Evolutionary conservation across 2,113 vertebrate species (phyloP).

Genomic region (Leptosomus discolor): DNA sequence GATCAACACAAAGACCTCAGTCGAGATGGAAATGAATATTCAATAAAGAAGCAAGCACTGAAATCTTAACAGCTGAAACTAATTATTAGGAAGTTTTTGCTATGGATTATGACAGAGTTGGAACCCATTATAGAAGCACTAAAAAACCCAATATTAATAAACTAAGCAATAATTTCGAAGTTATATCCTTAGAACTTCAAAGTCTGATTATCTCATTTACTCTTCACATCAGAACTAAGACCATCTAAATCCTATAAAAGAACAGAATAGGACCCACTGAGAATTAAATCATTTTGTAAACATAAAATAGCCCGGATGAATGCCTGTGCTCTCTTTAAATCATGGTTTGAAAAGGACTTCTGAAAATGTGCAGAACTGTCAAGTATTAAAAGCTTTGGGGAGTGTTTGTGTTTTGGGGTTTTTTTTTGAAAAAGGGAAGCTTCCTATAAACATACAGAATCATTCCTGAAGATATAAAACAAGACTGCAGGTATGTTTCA

Average conservation of each 20-base stretch:
- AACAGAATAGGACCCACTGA: background rate
- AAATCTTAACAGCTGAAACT: background rate
- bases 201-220: background rate
- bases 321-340: background rate
- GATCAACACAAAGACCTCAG: background rate
- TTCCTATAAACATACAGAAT: background rate
- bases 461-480: background rate
- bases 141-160: background rate
- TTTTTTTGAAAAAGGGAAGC: background rate
- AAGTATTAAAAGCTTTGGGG: background rate
- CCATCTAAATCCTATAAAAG: background rate
- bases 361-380: background rate
- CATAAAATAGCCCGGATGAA: background rate
- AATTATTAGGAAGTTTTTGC: background rate
- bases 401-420: background rate
- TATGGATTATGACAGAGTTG: background rate
- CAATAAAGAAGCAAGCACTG: background rate
- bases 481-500: background rate
- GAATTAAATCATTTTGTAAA: background rate
- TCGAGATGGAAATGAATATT: background rate
- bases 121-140: background rate
- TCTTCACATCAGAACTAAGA: background rate
- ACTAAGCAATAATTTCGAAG: background rate
- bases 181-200: background rate
- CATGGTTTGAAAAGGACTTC: background rate